Evolutionary conservation across 2,113 vertebrate species (phyloP), one percentile per base, ranked within the genome.

Genomic region (Channa argus): DNA sequence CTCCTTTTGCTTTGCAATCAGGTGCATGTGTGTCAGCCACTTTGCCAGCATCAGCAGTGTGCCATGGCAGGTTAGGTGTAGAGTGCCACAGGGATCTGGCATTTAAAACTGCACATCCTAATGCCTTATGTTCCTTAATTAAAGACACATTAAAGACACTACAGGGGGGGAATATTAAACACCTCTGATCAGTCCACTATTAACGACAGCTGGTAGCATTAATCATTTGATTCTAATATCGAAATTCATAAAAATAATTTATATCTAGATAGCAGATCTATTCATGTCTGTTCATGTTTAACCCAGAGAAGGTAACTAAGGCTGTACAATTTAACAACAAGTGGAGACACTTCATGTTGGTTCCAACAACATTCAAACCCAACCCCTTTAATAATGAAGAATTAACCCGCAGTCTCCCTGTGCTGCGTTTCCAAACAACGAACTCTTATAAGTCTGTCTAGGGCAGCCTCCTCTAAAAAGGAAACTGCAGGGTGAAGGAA

Each of bases 51-150:
- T 89, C 84, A 88, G 87, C 88, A 86, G 87, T 82, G 79, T 86
- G 77, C 88, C 66, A 77, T 74, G 86, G 82, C 88, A 86, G 85
- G 86, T 88, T 80, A 88, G 83, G 81, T 14, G 67, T 55, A 67
- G 49, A 83, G 79, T 68, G 77, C 86, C 82, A 77, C 64, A 36
- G 91, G 87, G 90, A 91, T 78, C 82, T 89, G 89, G 88, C 85
- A 86, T 92, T 92, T 88, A 76, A 89, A 85, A 85, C 54, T 59
- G 83, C 86, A 77, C 79, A 80, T 83, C 77, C 89, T 61, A 77
- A 67, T 13, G 50, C 88, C 85, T 85, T 87, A 66, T 81, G 88
- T 79, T 91, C 63, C 79, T 77, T 92, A 90, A 93, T 94, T 93
- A 93, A 90, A 88, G 86, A 72, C 49, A 33, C 77, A 72, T 87